These are phyloP conservation scores for Beroe forskalii DNA, from an alignment of 37 sponge, comb jelly and placozoan genomes.

Conservation along the genomic window DNA sequence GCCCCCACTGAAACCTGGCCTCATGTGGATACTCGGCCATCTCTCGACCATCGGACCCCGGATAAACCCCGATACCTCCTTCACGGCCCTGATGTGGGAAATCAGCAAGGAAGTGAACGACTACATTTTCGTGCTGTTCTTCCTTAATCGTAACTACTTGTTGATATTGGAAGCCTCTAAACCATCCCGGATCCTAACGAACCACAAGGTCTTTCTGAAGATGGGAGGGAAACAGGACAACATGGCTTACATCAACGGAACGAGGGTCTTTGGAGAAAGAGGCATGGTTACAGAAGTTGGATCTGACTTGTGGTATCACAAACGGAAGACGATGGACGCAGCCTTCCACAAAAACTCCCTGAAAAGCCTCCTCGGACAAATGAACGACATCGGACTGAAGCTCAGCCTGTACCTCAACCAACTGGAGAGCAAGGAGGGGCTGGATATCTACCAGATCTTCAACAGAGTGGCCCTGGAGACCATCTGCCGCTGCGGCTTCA, in stretches of 20 bases:
- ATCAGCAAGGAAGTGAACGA: not conserved
- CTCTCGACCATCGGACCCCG: not conserved
- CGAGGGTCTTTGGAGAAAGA: not conserved
- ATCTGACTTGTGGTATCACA: constrained; percentile 17
- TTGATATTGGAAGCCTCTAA: not conserved
- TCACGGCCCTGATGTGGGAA: not conserved
- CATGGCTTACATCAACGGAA: not conserved
- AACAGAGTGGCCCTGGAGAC: constrained; percentile 1
- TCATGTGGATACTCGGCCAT: not conserved
- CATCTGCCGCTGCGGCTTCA: not conserved
- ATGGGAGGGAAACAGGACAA: constrained; percentile 3
- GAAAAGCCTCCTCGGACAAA: not conserved
- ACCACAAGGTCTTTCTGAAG: not conserved
- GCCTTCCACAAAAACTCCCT: constrained; percentile 29
- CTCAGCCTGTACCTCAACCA: not conserved
- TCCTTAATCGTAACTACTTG: not conserved
- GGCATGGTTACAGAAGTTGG: not conserved
- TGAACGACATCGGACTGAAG: not conserved
- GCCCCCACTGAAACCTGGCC: not conserved
- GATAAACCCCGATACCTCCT: not conserved
- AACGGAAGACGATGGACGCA: not conserved
- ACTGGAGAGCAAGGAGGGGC: not conserved
- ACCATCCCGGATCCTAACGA: not conserved
- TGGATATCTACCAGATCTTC: constrained; percentile 6
- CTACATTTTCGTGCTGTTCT: not conserved